These are phyloP conservation scores for Diglossa cyanea DNA, from an alignment of 2,797 vertebrate genomes.

Conservation along the genomic window DNA sequence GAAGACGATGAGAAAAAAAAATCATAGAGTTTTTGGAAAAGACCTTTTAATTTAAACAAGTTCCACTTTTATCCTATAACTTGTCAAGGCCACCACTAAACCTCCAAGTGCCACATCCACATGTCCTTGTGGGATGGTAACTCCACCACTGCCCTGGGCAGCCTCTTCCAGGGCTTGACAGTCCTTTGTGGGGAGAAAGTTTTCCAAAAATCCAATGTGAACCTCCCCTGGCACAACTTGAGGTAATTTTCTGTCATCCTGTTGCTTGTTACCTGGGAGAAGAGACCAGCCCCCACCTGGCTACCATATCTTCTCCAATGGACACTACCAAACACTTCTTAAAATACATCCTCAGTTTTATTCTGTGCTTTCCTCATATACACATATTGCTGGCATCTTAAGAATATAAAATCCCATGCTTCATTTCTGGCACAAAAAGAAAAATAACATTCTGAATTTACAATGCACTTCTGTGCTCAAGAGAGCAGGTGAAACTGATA, in stretches of 20 bases:
- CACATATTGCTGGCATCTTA: background rate
- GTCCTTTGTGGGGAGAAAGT: background rate
- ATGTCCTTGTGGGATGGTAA: rapidly evolving
- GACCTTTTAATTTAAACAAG: background rate
- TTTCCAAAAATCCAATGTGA: background rate
- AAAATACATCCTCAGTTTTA: background rate
- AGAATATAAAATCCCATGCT: background rate
- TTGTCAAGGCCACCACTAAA: background rate
- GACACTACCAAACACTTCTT: background rate
- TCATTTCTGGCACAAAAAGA: background rate
- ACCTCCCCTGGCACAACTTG: background rate
- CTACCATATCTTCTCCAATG: background rate
- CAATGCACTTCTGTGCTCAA: background rate
- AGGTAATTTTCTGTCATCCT: background rate
- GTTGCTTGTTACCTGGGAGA: background rate
- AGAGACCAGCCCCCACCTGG: background rate
- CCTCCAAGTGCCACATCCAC: rapidly evolving
- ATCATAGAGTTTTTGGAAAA: background rate
- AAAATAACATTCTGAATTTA: background rate
- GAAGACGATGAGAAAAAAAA: background rate
- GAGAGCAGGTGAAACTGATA: background rate
- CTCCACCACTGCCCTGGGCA: background rate
- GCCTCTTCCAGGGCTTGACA: background rate
- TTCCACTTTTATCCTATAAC: background rate
- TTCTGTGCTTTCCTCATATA: background rate